Evolutionary conservation across 2,888 invertebrate species (phyloP), one percentile per base, ranked within the genome.

Genomic region (Caenorhabditis macrosperma): DNA sequence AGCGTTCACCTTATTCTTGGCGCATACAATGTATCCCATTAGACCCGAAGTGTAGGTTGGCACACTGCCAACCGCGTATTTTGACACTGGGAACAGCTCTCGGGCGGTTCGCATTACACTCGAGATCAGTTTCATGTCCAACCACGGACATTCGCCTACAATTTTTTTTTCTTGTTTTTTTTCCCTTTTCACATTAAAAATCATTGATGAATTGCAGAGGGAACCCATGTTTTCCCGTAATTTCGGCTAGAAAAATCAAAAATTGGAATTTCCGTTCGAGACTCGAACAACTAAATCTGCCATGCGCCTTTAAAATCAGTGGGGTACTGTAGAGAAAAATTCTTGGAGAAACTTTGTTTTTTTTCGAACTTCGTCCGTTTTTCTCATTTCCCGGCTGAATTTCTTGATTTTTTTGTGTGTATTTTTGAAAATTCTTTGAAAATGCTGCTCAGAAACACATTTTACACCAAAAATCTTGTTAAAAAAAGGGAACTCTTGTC

Each of bases 11-110:
- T 91, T 91, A 88, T 94, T 94, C 48, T 94, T 92, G 64, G 95
- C 94, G 22, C 95, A 97, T 33, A 98, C 93, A 0, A 97, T 93
- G 91, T 96, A 97, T 0, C 98, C 97, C 86, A 98, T 98, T 91
- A 96, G 95, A 0, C 98, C 98, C 30, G 95, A 95, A 0, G 98
- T 97, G 91, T 98, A 98, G 0, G 96, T 96, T 0, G 98, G 97
- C 0, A 97, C 95, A 9, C 94, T 94, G 0, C 95, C 94, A 66
- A 94, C 93, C 0, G 94, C 95, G 90, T 96, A 97, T 0, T 93
- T 93, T 0, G 94, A 94, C 0, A 93, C 93, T 0, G 94, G 93
- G 91, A 96, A 98, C 81, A 95, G 93, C 44, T 93, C 93, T 81
- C 93, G 93, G 89, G 78, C 60, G 20, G 69, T 60, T 33, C 54